Evolutionary conservation across 1,140 invertebrate species (phyloP).

Genomic region (Carcinoscorpius rotundicauda): DNA sequence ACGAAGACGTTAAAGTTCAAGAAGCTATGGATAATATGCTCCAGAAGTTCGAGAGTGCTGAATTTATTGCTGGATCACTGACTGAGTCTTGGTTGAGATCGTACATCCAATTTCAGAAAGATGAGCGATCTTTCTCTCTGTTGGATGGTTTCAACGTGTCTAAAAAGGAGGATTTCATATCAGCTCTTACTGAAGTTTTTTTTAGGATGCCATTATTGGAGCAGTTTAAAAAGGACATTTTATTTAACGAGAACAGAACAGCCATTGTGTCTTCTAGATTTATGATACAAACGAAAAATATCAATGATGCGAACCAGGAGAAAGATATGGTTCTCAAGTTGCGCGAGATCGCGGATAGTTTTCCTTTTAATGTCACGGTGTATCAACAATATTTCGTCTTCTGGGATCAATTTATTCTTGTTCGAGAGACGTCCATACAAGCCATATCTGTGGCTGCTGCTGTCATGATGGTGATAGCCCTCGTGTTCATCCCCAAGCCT

Average conservation of each 20-base stretch:
- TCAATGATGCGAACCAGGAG: slow-evolving; percentile 76
- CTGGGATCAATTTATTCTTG: slow-evolving; percentile 88
- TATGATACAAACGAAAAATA: slow-evolving; percentile 76
- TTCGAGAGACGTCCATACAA: slow-evolving; percentile 82
- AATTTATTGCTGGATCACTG: slow-evolving; percentile 58
- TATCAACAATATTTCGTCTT: slow-evolving; percentile 93
- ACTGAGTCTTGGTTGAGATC: slow-evolving; percentile 84
- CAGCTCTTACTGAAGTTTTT: slow-evolving; percentile 56
- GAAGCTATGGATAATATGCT: slow-evolving; percentile 64
- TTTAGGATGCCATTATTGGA: slow-evolving; percentile 32
- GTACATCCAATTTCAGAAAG: slow-evolving; percentile 61
- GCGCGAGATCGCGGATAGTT: slow-evolving; percentile 59
- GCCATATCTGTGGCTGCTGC: slow-evolving; percentile 80
- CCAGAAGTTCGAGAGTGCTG: slow-evolving; percentile 60
- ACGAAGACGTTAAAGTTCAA: slow-evolving; percentile 66
- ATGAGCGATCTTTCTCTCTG: slow-evolving; percentile 50
- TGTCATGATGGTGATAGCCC: slow-evolving; percentile 93
- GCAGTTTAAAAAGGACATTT: slow-evolving; percentile 67
- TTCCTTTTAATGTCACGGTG: slow-evolving; percentile 69
- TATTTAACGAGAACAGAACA: slow-evolving; percentile 58
- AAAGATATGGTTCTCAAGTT: slow-evolving; percentile 78
- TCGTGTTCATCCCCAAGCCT: slow-evolving; percentile 90
- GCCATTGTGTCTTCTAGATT: slow-evolving; percentile 70
- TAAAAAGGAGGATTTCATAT: slow-evolving; percentile 56
- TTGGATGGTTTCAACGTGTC: slow-evolving; percentile 54